These are phyloP conservation scores for Dicycla oo DNA, from an alignment of 2,888 invertebrate genomes.

Conservation along the genomic window DNA sequence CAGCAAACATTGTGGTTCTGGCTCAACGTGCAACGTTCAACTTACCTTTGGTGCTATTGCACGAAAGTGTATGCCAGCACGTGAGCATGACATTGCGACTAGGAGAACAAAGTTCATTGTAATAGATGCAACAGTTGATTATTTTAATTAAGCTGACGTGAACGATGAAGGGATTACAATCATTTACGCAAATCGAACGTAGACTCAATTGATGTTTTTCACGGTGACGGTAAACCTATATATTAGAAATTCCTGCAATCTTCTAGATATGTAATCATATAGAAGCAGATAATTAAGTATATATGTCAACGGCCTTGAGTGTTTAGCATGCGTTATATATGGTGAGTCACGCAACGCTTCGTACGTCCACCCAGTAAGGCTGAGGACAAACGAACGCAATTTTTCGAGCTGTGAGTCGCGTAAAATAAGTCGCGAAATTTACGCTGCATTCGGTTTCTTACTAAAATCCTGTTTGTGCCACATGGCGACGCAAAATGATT, in stretches of 20 bases:
- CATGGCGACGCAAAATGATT: too few species aligned
- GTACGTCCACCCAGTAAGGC: too few species aligned
- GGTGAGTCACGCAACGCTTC: too few species aligned
- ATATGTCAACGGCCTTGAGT: too few species aligned
- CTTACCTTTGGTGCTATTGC: neutral
- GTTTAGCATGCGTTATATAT: too few species aligned
- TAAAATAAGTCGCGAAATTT: too few species aligned
- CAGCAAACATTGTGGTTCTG: neutral
- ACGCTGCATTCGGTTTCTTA: too few species aligned
- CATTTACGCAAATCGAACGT: neutral
- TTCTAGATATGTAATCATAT: too few species aligned
- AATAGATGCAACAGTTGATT: neutral
- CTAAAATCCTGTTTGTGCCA: too few species aligned
- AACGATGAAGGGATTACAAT: slow-evolving; percentile 15
- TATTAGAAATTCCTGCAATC: neutral
- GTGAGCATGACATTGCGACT: neutral
- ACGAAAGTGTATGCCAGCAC: neutral
- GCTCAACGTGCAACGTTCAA: neutral
- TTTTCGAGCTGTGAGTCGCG: too few species aligned
- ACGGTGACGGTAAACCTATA: neutral
- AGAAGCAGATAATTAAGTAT: too few species aligned
- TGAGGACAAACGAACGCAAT: too few species aligned
- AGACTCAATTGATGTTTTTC: neutral
- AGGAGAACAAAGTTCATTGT: slow-evolving; percentile 1
- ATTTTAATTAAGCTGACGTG: slow-evolving; percentile 5